A percentile compares a stretch with the other conserved stretches of the same genome.
Evolutionary conservation across 2,113 vertebrate species (phyloP).

Genomic region (Gasterosteus aculeatus): DNA sequence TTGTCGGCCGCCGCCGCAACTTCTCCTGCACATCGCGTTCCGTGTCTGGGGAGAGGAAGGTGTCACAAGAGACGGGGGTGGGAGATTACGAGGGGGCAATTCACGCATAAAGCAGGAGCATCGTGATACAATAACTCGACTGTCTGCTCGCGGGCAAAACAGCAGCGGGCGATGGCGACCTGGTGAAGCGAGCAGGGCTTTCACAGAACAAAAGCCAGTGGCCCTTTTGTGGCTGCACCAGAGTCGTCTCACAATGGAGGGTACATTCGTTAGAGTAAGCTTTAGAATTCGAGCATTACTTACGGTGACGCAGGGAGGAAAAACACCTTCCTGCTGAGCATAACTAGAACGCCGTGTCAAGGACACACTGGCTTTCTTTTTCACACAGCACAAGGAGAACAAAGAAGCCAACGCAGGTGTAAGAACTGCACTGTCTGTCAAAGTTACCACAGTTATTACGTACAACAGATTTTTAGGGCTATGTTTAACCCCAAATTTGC

Average conservation of each 20-base stretch:
- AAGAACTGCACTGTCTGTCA: neutral
- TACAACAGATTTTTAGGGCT: neutral
- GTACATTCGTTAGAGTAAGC: neutral
- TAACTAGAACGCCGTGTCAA: slow-evolving; percentile 2
- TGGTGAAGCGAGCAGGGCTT: slow-evolving; percentile 1
- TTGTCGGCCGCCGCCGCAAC: slow-evolving; percentile 94
- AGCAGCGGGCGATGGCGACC: slow-evolving; percentile 2
- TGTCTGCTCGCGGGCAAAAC: slow-evolving; percentile 11
- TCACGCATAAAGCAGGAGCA: neutral
- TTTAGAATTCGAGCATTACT: neutral
- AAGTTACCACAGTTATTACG: no score
- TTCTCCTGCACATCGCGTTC: slow-evolving; percentile 94
- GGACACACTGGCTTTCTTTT: neutral
- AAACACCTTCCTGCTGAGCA: slow-evolving; percentile 3
- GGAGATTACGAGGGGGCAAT: neutral
- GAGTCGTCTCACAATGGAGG: neutral
- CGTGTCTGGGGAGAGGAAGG: slow-evolving; percentile 81
- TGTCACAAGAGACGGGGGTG: neutral
- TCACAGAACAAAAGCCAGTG: slow-evolving; percentile 30
- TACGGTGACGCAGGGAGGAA: neutral
- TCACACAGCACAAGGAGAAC: neutral
- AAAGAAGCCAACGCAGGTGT: neutral
- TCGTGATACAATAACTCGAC: neutral
- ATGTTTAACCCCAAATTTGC: no score
- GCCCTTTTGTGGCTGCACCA: slow-evolving; percentile 3